Base-by-base conservation (phyloP, 2,797 vertebrate genomes). In the Eutrigla gurnardus region DNA sequence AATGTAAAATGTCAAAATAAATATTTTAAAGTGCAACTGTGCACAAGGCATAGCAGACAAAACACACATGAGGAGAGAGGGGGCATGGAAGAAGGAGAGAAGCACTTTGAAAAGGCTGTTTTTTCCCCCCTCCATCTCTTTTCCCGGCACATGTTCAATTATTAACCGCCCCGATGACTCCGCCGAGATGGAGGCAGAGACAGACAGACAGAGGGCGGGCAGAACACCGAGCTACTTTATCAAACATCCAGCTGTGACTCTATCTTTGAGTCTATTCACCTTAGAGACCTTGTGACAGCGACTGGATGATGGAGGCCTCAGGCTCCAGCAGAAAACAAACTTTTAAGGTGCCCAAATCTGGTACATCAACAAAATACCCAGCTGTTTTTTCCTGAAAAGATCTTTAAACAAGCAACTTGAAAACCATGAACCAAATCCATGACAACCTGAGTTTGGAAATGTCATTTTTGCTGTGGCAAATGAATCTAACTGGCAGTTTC, bases 101-200 rank as follows among this genome's bases (percentile, higher is more conserved):
- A 46, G 79, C 63, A 73, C 80, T 87, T 80, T 78, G 64, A 82
- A 70, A 77, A 55, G 65, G 50, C 52, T 40, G 32, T 1, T 43
- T 46, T 71, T 60, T 76, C 60, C 14, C 0, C 37, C 37, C 70
- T 79, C 66, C 69, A 58, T 84, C 60, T 65, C 64, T 76, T 58
- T 83, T 79, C 76, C 80, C 35, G 17, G 83, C 81, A 85, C 82
- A 82, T 71, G 80, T 83, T 93, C 69, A 92, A 91, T 92, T 93
- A 91, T 92, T 92, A 89, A 92, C 57, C 3, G 13, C 1, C 62
- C 67, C 73, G 85, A 83, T 8, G 47, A 70, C 81, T 81, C 80
- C 33, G 6, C 11, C 3, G 70, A 66, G 84, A 83, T 40, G 35
- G 69, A 87, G 79, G 55, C 47, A 68, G 65, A 78, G 65, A 50